Conservation (phyloP, 2,888 invertebrate genomes). For the Papilio demoleus region DNA sequence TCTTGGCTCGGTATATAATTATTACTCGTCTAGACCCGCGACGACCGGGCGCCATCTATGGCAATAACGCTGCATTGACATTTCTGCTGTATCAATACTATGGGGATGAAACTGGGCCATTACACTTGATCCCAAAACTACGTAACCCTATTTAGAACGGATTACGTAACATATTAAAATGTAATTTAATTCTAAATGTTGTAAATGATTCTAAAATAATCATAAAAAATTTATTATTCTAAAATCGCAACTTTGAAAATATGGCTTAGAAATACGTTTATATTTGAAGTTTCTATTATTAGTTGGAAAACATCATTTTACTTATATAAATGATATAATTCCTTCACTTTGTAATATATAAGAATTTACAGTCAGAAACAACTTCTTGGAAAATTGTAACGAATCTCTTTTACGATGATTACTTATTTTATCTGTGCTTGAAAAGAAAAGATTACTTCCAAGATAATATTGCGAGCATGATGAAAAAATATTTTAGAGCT, state of each 20-base stretch:
- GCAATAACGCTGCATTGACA: slow-evolving; percentile 60
- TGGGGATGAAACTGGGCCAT: slow-evolving; percentile 42
- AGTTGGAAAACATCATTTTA: no score
- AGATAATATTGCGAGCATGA: not conserved
- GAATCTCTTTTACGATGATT: not conserved
- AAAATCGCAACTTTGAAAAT: not conserved
- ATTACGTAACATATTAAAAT: slow-evolving; percentile 28
- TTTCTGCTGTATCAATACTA: slow-evolving; percentile 51
- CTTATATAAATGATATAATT: no score
- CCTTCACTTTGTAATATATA: no score
- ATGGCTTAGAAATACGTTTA: not conserved
- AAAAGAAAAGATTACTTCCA: not conserved
- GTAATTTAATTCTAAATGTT: no score
- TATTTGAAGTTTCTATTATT: no score
- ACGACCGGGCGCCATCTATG: slow-evolving; percentile 70
- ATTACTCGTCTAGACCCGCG: slow-evolving; percentile 78
- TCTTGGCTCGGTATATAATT: slow-evolving; percentile 76
- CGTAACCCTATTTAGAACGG: not conserved
- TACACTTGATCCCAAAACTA: slow-evolving; percentile 16
- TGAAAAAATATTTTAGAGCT: not conserved
- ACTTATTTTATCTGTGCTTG: not conserved
- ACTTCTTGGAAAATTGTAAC: no score
- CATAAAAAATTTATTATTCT: no score
- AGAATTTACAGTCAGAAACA: no score
- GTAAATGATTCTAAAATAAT: no score